phyloP scores from a whole-genome alignment of 2,888 invertebrate species.

The Elaeidobius kamerunicus region DNA sequence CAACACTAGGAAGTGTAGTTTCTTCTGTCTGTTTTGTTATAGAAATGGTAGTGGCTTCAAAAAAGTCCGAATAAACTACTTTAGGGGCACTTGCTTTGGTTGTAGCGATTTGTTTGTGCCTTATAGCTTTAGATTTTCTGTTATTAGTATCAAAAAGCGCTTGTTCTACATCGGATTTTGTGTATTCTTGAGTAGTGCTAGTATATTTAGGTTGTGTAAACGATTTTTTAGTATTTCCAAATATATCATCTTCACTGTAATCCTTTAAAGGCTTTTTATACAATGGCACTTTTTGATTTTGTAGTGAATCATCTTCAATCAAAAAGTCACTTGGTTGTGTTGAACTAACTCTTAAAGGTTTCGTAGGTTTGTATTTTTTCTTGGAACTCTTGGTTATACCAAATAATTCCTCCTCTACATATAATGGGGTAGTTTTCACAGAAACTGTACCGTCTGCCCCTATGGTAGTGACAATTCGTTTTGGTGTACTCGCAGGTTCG shows the following conservation, averaged over 20 bases:
- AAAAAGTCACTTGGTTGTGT: slow-evolving; percentile 33
- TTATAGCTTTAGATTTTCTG: slow-evolving; percentile 17
- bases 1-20: not conserved
- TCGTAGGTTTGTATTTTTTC: slow-evolving; percentile 13
- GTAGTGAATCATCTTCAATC: slow-evolving; percentile 17
- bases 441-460: slow-evolving; percentile 25
- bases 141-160: slow-evolving; percentile 36
- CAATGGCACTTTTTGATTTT: slow-evolving; percentile 27
- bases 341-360: slow-evolving; percentile 7
- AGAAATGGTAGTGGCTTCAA: slow-evolving; percentile 36
- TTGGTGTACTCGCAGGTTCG: slow-evolving; percentile 13
- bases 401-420: slow-evolving; percentile 20
- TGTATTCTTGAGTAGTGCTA: slow-evolving; percentile 19
- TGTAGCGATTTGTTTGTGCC: no score
- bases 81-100: slow-evolving; percentile 28
- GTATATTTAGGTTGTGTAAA: slow-evolving; percentile 16
- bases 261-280: slow-evolving; percentile 26
- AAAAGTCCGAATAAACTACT: slow-evolving; percentile 44
- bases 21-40: slow-evolving; percentile 22
- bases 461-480: slow-evolving; percentile 24
- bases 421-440: slow-evolving; percentile 25
- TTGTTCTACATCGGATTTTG: slow-evolving; percentile 35
- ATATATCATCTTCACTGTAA: slow-evolving; percentile 40
- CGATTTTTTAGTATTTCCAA: slow-evolving; percentile 34
- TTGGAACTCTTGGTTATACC: slow-evolving; percentile 18